phyloP scores from a whole-genome alignment of 2,113 vertebrate species.

The Pseudorhombus dupliciocellatus region DNA sequence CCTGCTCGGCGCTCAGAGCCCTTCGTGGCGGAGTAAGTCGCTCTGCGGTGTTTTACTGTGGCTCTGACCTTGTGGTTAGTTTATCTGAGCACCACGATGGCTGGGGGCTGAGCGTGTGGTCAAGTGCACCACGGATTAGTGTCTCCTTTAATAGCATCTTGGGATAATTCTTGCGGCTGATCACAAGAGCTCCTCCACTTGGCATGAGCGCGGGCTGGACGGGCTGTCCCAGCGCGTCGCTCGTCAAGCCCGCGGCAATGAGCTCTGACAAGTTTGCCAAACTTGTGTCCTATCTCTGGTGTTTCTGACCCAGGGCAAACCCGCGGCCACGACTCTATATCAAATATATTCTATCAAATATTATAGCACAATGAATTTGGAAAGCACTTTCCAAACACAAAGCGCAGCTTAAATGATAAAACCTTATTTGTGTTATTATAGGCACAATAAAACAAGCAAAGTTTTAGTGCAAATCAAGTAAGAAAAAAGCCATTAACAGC shows the following conservation, averaged over 20 bases:
- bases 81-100: constrained; percentile 49
- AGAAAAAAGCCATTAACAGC: too few species aligned
- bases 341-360: neutral
- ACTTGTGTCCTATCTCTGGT: constrained; percentile 16
- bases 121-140: constrained; percentile 72
- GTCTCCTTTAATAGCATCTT: constrained; percentile 72
- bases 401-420: too few species aligned
- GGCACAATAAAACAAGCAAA: too few species aligned
- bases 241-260: constrained; percentile 46
- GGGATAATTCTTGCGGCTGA: constrained; percentile 69
- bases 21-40: constrained; percentile 25
- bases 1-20: neutral
- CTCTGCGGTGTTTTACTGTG: constrained; percentile 35
- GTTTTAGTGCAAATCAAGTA: too few species aligned
- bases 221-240: constrained; percentile 52
- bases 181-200: constrained; percentile 56
- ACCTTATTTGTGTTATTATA: too few species aligned
- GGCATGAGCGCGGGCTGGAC: constrained; percentile 55
- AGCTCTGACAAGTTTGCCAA: constrained; percentile 30
- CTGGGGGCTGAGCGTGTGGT: constrained; percentile 65
- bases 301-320: neutral
- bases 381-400: too few species aligned
- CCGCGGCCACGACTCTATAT: neutral
- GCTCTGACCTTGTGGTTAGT: constrained; percentile 66
- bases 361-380: too few species aligned